Evolutionary conservation across 2,888 invertebrate species (phyloP).

Genomic region (Pachycephus smyrnensis): DNA sequence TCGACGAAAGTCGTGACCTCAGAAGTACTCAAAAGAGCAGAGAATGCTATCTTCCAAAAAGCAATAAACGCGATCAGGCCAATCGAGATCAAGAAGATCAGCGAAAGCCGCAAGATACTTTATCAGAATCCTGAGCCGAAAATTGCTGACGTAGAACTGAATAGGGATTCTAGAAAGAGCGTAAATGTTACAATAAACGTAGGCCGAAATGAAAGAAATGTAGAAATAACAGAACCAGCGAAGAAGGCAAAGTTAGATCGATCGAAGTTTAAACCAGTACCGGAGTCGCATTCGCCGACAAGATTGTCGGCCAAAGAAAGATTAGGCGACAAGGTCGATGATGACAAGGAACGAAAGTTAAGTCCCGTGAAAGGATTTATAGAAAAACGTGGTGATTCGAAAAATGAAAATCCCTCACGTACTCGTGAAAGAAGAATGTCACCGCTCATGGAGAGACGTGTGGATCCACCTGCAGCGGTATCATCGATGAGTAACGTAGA

Average conservation of each 20-base stretch:
- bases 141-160: conserved; percentile 28
- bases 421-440: conserved; percentile 64
- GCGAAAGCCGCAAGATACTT: conserved; percentile 76
- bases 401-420: conserved; percentile 60
- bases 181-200: conserved; percentile 63
- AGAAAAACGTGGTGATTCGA: conserved; percentile 70
- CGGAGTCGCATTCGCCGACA: conserved; percentile 69
- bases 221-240: conserved; percentile 58
- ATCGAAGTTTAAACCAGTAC: conserved; percentile 56
- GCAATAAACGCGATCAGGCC: conserved; percentile 85
- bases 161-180: conserved; percentile 53
- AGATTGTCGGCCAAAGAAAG: conserved; percentile 83
- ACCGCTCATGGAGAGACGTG: conserved; percentile 48
- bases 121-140: conserved; percentile 69
- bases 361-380: conserved; percentile 70
- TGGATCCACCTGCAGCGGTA: conserved; percentile 34
- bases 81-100: conserved; percentile 81
- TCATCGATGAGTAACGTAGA: conserved; percentile 48
- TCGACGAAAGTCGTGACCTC: conserved; percentile 78
- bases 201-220: conserved; percentile 61
- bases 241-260: conserved; percentile 60
- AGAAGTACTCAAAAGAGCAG: conserved; percentile 90
- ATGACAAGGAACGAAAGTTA: conserved; percentile 62
- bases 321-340: conserved; percentile 81
- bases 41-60: conserved; percentile 92